Percentiles rank a stretch among this genome's conserved stretches.
phyloP scores from a whole-genome alignment of 2,888 invertebrate species.

The Aphodius granarius region DNA sequence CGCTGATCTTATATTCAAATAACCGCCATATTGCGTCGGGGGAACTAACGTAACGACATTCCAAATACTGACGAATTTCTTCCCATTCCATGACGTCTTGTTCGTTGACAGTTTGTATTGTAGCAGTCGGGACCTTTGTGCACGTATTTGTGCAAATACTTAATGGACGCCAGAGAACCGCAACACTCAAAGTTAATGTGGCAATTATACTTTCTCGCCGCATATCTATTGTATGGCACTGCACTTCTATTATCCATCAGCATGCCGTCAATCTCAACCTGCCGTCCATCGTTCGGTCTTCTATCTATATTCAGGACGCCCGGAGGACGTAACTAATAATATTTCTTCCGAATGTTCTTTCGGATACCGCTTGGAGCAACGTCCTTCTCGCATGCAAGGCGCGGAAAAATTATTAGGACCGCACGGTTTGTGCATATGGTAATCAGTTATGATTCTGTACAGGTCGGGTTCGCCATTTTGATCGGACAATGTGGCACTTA shows the following conservation, averaged over 20 bases:
- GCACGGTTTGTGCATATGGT: background rate
- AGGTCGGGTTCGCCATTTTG: background rate
- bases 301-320: background rate
- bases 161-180: constrained; percentile 35
- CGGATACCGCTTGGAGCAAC: constrained; percentile 41
- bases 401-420: constrained; percentile 23
- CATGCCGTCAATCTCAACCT: constrained; percentile 16
- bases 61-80: background rate
- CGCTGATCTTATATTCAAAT: background rate
- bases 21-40: constrained; percentile 1
- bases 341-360: constrained; percentile 25
- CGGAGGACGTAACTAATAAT: background rate
- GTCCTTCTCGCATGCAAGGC: constrained; percentile 34
- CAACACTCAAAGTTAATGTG: constrained; percentile 42
- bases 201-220: constrained; percentile 35
- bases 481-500: constrained; percentile 3
- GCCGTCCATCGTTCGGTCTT: constrained; percentile 25
- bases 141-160: constrained; percentile 40
- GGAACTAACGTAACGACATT: background rate
- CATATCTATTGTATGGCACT: constrained; percentile 40
- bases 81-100: background rate
- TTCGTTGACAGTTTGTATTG: background rate
- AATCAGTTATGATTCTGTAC: constrained; percentile 7
- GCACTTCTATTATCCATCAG: constrained; percentile 42
- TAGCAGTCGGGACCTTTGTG: constrained; percentile 4